Conservation (phyloP, 2,797 vertebrate species). For the Eulemur mongoz region DNA sequence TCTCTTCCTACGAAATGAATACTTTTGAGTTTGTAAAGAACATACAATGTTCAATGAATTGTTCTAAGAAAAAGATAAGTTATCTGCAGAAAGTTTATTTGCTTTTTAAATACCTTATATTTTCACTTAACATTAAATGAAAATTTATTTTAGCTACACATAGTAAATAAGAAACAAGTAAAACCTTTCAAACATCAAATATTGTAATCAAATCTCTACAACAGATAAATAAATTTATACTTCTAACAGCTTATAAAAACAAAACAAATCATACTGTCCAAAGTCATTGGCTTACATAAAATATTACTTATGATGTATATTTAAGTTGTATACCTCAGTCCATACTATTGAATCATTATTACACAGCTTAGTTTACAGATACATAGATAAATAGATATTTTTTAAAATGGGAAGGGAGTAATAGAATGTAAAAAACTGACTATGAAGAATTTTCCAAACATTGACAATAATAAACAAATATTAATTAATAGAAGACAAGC, state of each 20-base stretch:
- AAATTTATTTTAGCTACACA: conserved; percentile 81
- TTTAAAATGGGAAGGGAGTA: neutral
- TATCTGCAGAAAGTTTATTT: conserved; percentile 80
- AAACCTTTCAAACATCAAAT: conserved; percentile 82
- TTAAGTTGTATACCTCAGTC: neutral
- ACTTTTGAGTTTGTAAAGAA: neutral
- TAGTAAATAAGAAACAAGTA: conserved; percentile 80
- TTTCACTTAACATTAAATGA: conserved; percentile 79
- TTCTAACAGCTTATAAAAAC: conserved; percentile 77
- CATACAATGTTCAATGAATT: conserved; percentile 44
- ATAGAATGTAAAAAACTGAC: neutral
- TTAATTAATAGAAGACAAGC: neutral
- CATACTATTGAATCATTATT: neutral
- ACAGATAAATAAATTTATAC: conserved; percentile 82
- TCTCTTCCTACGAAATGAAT: neutral
- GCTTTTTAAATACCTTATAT: conserved; percentile 79
- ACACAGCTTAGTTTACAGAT: neutral
- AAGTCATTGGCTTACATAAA: conserved; percentile 42
- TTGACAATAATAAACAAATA: neutral
- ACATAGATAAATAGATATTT: neutral
- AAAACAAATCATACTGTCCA: conserved; percentile 45
- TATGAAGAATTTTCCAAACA: neutral
- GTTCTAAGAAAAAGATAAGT: conserved; percentile 79
- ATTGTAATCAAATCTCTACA: conserved; percentile 79
- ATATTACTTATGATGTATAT: conserved; percentile 50